A percentile compares a stretch with the other conserved stretches of the same genome.
These are phyloP conservation scores for Himalopsyche tibetana DNA, from an alignment of 2,888 invertebrate genomes.

Conservation along the genomic window DNA sequence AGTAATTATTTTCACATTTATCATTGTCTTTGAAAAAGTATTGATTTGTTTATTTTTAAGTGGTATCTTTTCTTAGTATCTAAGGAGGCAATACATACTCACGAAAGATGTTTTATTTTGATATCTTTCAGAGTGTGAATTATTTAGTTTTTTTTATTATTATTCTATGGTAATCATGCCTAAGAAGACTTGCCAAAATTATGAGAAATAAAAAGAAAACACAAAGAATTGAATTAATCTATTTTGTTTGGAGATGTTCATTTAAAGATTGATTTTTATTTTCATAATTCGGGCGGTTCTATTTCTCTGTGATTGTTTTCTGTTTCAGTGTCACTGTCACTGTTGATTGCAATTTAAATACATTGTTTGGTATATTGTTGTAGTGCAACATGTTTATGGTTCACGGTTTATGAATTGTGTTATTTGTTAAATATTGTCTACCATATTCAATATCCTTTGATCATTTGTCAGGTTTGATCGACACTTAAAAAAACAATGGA, in stretches of 20 bases:
- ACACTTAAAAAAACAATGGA: too few species aligned
- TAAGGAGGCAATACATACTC: slow-evolving; percentile 24
- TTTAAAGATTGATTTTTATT: not conserved
- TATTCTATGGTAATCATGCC: not conserved
- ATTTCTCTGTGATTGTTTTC: not conserved
- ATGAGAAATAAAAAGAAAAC: not conserved
- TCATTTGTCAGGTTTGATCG: too few species aligned
- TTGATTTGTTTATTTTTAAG: slow-evolving; percentile 31
- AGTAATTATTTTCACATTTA: not conserved
- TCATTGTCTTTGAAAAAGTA: not conserved
- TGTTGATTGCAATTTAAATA: not conserved
- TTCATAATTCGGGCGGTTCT: not conserved
- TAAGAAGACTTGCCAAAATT: not conserved
- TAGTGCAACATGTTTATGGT: too few species aligned
- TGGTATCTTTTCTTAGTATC: slow-evolving; percentile 17
- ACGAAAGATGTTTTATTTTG: slow-evolving; percentile 14
- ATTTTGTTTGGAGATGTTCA: not conserved
- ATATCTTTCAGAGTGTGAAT: not conserved
- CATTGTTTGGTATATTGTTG: not conserved
- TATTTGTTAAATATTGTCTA: too few species aligned
- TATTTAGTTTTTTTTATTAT: not conserved
- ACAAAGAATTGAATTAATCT: too few species aligned
- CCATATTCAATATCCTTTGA: too few species aligned
- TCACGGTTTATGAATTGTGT: too few species aligned
- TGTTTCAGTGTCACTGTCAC: not conserved